phyloP scores from a whole-genome alignment of 2,888 invertebrate genomes.

The Sinelater perroti region DNA sequence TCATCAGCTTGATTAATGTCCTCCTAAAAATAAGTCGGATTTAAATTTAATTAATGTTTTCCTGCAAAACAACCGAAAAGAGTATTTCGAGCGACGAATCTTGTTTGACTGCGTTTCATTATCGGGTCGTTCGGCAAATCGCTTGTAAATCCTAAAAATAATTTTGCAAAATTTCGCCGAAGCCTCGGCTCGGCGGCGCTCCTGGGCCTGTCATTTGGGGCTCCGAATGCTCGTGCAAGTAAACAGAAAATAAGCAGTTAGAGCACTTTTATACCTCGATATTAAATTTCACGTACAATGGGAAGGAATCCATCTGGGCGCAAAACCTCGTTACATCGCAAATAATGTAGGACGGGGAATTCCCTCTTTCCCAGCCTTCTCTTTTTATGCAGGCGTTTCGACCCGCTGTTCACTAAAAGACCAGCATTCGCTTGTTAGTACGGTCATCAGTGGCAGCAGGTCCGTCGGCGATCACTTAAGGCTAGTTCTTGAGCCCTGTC shows the following conservation, averaged over 20 bases:
- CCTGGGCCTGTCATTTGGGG: slow-evolving; percentile 6
- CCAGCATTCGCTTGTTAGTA: slow-evolving; percentile 45
- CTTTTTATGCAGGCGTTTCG: slow-evolving; percentile 29
- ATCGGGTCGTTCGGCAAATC: slow-evolving; percentile 8
- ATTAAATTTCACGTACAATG: slow-evolving; percentile 21
- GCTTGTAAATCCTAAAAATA: slow-evolving; percentile 11
- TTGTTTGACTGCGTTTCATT: slow-evolving; percentile 1
- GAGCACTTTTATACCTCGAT: slow-evolving; percentile 16
- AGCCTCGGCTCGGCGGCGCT: slow-evolving; percentile 8
- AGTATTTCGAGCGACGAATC: not conserved
- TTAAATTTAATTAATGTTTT: slow-evolving; percentile 2
- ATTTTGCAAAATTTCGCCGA: slow-evolving; percentile 15
- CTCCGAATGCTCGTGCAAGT: slow-evolving; percentile 6
- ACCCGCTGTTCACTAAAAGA: slow-evolving; percentile 38
- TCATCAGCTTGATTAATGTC: too few species aligned
- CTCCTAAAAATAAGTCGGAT: not conserved
- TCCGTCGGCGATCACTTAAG: slow-evolving; percentile 44
- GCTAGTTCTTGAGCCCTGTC: slow-evolving; percentile 38
- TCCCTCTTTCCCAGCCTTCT: slow-evolving; percentile 4
- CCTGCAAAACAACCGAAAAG: not conserved
- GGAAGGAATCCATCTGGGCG: slow-evolving; percentile 18
- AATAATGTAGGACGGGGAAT: slow-evolving; percentile 10
- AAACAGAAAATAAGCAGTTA: slow-evolving; percentile 19
- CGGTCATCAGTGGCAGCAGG: slow-evolving; percentile 41
- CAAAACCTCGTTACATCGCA: slow-evolving; percentile 18